Evolutionary conservation across 2,888 invertebrate species (phyloP).

Genomic region (Netelia melanura): DNA sequence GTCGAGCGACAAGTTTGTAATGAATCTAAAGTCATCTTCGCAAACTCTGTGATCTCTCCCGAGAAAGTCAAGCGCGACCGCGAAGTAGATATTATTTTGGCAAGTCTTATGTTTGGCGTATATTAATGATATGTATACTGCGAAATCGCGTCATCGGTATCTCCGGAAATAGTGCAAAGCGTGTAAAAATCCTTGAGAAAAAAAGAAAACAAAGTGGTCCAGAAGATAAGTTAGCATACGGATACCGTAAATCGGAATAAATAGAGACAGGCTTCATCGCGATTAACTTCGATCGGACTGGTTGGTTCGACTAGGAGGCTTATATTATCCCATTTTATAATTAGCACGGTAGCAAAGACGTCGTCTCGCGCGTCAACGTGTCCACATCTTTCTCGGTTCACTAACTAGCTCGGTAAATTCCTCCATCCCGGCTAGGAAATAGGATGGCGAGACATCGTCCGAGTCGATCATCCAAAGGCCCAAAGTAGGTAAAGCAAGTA

Average conservation of each 20-base stretch:
- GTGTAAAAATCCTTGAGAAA: not conserved
- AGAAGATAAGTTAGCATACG: not conserved
- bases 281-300: constrained; percentile 37
- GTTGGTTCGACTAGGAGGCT: constrained; percentile 27
- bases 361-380: constrained; percentile 34
- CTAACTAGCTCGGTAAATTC: constrained; percentile 49
- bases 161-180: not conserved
- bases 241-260: constrained; percentile 7
- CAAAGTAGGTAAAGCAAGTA: constrained; percentile 24
- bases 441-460: not conserved
- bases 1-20: not conserved
- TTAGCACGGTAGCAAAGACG: constrained; percentile 46
- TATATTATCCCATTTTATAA: constrained; percentile 58
- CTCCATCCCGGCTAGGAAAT: constrained; percentile 13
- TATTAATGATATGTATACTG: not conserved
- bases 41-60: not conserved
- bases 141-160: not conserved
- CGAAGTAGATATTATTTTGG: constrained; percentile 14
- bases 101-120: constrained; percentile 15
- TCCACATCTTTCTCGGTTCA: constrained; percentile 20
- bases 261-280: constrained; percentile 13
- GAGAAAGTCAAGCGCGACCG: not conserved
- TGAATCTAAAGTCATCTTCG: not conserved
- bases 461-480: constrained; percentile 23
- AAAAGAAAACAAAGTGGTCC: constrained; percentile 14